Base-by-base conservation (phyloP, 2,888 invertebrate genomes). In the Dasysyrphus tricinctus region DNA sequence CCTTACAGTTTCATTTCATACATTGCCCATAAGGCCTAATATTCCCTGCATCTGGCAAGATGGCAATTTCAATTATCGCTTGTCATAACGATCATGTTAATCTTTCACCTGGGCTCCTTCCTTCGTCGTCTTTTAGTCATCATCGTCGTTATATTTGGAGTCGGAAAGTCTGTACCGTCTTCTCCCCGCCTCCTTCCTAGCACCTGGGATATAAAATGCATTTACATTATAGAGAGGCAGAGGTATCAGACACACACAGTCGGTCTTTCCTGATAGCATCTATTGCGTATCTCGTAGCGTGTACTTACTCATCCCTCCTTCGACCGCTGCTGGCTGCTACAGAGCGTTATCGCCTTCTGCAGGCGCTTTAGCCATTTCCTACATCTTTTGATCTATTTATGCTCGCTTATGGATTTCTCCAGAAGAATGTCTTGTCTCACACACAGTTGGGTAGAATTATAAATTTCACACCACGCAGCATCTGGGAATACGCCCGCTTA, bases 51-150 rank as follows among this genome's bases (percentile, higher is more conserved):
- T 56, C 67, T 29, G 51, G 54, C 75, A 32, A 49, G 39, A 80
- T 61, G 77, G 80, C 77, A 78, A 74, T 85, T 85, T 85, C 80
- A 85, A 80, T 85, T 85, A 85, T 85, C 80, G 85, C 80, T 61
- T 85, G 80, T 85, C 80, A 85, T 81, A 85, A 81, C 85, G 85
- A 78, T 85, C 85, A 81, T 85, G 77, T 85, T 85, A 74, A 85
- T 73, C 83, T 61, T 80, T 65, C 37, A 44, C 59, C 39, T 63
- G 54, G 63, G 49, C 49, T 54, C 29, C 54, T 42, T 65, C 16
- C 19, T 14, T 56, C 11, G 19, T 69, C 32, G 61, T 54, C 39
- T 39, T 19, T 37, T 37, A 9, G 44, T 65, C 29, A n/a, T 39
- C 32, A 29, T 42, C 19, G 39, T 39, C 39, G 49, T 29, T 2